These are phyloP conservation scores for Heloderma charlesbogerti DNA, from an alignment of 2,113 vertebrate genomes.

Conservation along the genomic window DNA sequence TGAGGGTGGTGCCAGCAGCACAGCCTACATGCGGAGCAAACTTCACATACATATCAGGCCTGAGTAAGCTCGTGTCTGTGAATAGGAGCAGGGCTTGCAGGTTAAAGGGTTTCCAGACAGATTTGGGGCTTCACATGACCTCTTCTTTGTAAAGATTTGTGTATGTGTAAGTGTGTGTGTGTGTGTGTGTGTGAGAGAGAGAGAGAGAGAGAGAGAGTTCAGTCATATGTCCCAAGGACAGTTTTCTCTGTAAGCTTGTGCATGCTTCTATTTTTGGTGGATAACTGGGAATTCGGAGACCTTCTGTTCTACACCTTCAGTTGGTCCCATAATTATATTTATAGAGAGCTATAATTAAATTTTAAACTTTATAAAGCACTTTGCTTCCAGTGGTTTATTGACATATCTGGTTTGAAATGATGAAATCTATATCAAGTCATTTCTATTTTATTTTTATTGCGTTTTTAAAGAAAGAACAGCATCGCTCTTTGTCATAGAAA, in stretches of 20 bases:
- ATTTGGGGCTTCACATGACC: background rate
- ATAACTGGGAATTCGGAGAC: background rate
- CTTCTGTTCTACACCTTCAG: background rate
- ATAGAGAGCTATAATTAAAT: background rate
- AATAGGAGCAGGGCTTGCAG: background rate
- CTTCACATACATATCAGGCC: background rate
- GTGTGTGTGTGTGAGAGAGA: background rate
- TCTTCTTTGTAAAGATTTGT: background rate
- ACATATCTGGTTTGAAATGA: background rate
- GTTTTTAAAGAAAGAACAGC: background rate
- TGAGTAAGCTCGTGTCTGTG: background rate
- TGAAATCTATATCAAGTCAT: conserved; percentile 21
- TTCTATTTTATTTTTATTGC: conserved; percentile 18
- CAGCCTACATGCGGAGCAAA: too few relatives aligned
- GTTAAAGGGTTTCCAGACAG: background rate
- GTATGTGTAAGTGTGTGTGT: background rate
- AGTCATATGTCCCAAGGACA: background rate
- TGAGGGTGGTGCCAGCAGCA: too few relatives aligned
- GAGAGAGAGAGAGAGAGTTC: background rate
- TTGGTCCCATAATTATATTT: background rate
- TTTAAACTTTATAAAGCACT: background rate
- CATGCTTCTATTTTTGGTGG: background rate
- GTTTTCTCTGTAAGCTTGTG: background rate
- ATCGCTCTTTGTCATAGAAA: background rate
- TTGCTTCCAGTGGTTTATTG: background rate